A percentile compares a stretch with the other conserved stretches of the same genome.
phyloP scores from a whole-genome alignment of 2,888 invertebrate species.

The Plebejus anna region DNA sequence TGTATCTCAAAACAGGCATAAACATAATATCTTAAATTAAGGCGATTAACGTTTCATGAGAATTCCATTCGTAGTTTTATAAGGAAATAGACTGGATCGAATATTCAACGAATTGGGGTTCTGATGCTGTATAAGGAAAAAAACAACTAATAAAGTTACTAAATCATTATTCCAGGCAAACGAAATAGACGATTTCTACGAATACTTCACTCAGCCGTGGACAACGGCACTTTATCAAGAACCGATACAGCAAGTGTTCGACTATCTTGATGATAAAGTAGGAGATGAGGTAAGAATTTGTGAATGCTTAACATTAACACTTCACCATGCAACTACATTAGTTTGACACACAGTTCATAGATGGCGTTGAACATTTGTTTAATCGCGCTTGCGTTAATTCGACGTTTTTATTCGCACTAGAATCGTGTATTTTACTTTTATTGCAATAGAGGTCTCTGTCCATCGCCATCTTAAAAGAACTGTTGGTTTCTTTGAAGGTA shows the following conservation, averaged over 20 bases:
- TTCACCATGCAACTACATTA: not conserved
- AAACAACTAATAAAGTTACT: not conserved
- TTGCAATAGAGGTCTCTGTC: not conserved
- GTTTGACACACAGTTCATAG: not conserved
- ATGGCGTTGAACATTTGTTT: not conserved
- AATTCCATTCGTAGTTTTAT: no score
- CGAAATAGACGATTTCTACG: constrained; percentile 82
- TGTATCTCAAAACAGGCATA: no score
- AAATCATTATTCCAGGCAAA: constrained; percentile 56
- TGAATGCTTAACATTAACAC: not conserved
- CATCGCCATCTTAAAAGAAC: not conserved
- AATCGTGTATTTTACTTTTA: not conserved
- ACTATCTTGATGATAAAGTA: constrained; percentile 56
- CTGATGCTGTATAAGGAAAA: not conserved
- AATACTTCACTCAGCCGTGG: constrained; percentile 84
- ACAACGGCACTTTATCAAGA: constrained; percentile 82
- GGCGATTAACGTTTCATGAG: no score
- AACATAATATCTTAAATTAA: no score
- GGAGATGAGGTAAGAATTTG: constrained; percentile 50
- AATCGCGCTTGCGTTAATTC: not conserved
- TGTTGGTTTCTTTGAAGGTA: not conserved
- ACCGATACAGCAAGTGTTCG: constrained; percentile 70
- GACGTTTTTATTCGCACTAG: not conserved
- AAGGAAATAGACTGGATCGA: no score
- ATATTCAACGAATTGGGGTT: not conserved